Conservation (phyloP, 2,797 vertebrate genomes). For the Bradypodion pumilum region DNA sequence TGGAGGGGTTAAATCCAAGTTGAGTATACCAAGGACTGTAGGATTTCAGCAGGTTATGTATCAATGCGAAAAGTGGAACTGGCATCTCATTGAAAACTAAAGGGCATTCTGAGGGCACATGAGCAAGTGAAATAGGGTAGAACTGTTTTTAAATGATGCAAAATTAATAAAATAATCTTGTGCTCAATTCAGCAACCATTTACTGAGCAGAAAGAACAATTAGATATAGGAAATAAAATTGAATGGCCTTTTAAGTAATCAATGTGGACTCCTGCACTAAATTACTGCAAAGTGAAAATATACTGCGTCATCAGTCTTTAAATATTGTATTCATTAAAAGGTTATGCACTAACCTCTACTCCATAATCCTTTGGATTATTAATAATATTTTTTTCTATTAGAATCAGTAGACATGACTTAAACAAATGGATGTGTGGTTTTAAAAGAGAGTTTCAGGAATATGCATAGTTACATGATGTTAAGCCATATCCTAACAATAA, state of each 20-base stretch:
- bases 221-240: slow-evolving; percentile 80
- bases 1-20: slow-evolving; percentile 60
- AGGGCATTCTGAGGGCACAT: slow-evolving; percentile 66
- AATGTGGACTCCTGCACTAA: slow-evolving; percentile 80
- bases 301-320: slow-evolving; percentile 76
- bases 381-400: slow-evolving; percentile 61
- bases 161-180: slow-evolving; percentile 78
- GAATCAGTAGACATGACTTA: slow-evolving; percentile 47
- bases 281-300: slow-evolving; percentile 77
- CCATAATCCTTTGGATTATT: slow-evolving; percentile 58
- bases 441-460: slow-evolving; percentile 41
- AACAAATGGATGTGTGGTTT: slow-evolving; percentile 59
- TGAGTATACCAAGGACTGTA: slow-evolving; percentile 43
- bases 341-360: slow-evolving; percentile 65
- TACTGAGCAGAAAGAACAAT: slow-evolving; percentile 77
- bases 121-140: slow-evolving; percentile 70
- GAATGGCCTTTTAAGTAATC: slow-evolving; percentile 75
- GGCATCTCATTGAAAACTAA: slow-evolving; percentile 55
- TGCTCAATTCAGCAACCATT: slow-evolving; percentile 71
- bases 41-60: slow-evolving; percentile 61
- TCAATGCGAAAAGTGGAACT: slow-evolving; percentile 69
- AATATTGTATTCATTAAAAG: slow-evolving; percentile 73
- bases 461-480: slow-evolving; percentile 2
- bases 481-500: background rate
- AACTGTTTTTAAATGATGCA: slow-evolving; percentile 72